Conservation (phyloP, 2,113 vertebrate species). For the Stigmatopora nigra region DNA sequence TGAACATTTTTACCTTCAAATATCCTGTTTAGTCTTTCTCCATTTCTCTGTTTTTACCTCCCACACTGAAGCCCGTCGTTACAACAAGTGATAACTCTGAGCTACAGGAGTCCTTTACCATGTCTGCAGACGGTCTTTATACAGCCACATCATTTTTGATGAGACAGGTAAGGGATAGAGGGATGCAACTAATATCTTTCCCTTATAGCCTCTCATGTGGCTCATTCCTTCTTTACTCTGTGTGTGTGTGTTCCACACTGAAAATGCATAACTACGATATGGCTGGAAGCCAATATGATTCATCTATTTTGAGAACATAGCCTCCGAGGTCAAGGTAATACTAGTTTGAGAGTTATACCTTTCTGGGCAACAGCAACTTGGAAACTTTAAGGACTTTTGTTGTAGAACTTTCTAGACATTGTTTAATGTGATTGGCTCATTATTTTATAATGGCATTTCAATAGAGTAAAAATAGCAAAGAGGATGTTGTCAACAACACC, state of each 20-base stretch:
- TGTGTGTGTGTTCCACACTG: slow-evolving; percentile 9
- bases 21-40: slow-evolving; percentile 19
- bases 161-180: slow-evolving; percentile 46
- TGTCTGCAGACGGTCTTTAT: slow-evolving; percentile 50
- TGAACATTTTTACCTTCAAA: slow-evolving; percentile 23
- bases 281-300: slow-evolving; percentile 33
- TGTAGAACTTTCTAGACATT: not conserved
- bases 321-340: slow-evolving; percentile 37
- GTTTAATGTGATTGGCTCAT: not conserved
- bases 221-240: slow-evolving; percentile 45
- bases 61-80: slow-evolving; percentile 35
- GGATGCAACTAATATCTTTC: slow-evolving; percentile 53
- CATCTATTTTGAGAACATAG: slow-evolving; percentile 39
- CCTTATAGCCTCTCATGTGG: slow-evolving; percentile 35
- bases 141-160: slow-evolving; percentile 56
- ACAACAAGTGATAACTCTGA: slow-evolving; percentile 35
- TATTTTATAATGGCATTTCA: not conserved
- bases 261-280: slow-evolving; percentile 19
- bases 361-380: slow-evolving; percentile 5
- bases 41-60: slow-evolving; percentile 13
- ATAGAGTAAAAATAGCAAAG: not conserved
- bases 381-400: not conserved
- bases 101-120: slow-evolving; percentile 47
- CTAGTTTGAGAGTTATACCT: slow-evolving; percentile 20
- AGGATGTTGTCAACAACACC: not conserved